Conservation (phyloP, 2,113 vertebrate species). For the Barbus barbus region DNA sequence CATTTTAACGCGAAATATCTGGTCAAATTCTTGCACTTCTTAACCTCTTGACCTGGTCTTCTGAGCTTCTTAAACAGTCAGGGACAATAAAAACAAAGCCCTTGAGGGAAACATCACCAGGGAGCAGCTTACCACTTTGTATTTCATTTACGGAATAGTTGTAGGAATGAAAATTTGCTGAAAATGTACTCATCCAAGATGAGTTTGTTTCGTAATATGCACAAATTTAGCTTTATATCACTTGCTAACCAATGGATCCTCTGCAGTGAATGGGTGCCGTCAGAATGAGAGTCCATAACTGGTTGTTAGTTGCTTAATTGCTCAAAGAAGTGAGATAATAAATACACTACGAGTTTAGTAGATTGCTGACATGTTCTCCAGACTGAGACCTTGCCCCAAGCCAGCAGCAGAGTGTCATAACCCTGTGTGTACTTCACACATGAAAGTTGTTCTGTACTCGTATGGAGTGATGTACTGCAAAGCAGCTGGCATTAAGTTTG, state of each 20-base stretch:
- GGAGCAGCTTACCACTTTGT: neutral
- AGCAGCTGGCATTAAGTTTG: conserved; percentile 19
- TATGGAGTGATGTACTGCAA: conserved; percentile 4
- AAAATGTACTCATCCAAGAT: too few species aligned
- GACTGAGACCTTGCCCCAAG: conserved; percentile 4
- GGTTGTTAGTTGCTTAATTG: neutral
- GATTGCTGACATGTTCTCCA: neutral
- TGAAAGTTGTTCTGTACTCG: neutral
- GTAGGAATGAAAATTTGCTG: too few species aligned
- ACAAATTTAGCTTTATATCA: too few species aligned
- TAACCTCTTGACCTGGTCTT: conserved; percentile 46
- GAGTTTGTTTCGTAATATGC: too few species aligned
- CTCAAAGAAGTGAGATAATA: neutral
- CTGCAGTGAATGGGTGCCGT: too few species aligned
- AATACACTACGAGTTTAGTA: neutral
- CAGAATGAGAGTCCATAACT: too few species aligned
- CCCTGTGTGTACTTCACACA: conserved; percentile 33
- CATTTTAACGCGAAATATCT: conserved; percentile 16
- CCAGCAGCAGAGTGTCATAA: neutral
- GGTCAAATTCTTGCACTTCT: conserved; percentile 34
- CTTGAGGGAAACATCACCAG: conserved; percentile 25
- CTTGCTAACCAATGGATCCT: too few species aligned
- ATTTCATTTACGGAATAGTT: neutral
- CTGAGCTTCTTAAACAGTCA: conserved; percentile 47
- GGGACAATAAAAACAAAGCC: conserved; percentile 30